phyloP scores from a whole-genome alignment of 1,140 invertebrate genomes.

The Fopius arisanus region DNA sequence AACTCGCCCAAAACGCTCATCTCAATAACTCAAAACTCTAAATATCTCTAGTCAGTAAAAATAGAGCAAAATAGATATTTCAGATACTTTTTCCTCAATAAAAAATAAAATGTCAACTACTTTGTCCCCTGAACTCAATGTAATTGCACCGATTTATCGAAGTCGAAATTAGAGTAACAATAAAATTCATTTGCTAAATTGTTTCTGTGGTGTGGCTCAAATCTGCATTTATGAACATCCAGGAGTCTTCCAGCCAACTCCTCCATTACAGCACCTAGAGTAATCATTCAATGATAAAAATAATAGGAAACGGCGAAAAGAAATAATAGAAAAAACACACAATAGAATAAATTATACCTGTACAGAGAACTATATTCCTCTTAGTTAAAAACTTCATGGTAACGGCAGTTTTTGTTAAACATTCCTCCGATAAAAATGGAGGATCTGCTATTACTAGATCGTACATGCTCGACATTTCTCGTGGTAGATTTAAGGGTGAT shows the following conservation, averaged over 20 bases:
- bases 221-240: constrained; percentile 72
- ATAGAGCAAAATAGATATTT: not conserved
- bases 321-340: constrained; percentile 23
- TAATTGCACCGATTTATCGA: constrained; percentile 61
- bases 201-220: constrained; percentile 83
- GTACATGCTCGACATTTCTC: constrained; percentile 70
- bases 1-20: constrained; percentile 70
- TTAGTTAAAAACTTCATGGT: constrained; percentile 83
- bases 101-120: too few species aligned
- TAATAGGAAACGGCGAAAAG: not conserved
- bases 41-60: not conserved
- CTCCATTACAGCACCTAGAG: constrained; percentile 79
- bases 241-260: constrained; percentile 73
- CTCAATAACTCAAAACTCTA: constrained; percentile 43
- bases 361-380: constrained; percentile 87
- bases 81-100: too few species aligned
- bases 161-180: constrained; percentile 88
- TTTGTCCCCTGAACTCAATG: constrained; percentile 25
- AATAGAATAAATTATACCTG: constrained; percentile 69
- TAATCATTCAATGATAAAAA: not conserved
- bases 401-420: constrained; percentile 82
- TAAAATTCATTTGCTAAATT: constrained; percentile 93
- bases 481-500: constrained; percentile 75
- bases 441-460: constrained; percentile 93
- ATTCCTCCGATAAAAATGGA: constrained; percentile 93